Percentiles rank a stretch among this genome's conserved stretches.
Evolutionary conservation across 2,113 vertebrate genomes (phyloP).

Genomic region (Apteryx mantelli): DNA sequence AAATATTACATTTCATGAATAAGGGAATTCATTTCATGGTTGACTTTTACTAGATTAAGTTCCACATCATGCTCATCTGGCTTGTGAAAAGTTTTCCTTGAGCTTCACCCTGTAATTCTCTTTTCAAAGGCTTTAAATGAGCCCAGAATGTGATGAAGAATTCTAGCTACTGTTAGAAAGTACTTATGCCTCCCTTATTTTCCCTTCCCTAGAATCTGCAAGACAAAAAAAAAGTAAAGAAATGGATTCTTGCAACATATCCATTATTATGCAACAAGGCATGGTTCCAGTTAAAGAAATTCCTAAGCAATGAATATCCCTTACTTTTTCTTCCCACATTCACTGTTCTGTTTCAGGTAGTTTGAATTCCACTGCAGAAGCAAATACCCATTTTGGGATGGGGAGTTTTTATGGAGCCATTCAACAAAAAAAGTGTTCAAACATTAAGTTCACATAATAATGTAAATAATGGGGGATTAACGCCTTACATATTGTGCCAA

Average conservation of each 20-base stretch:
- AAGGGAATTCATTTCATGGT: neutral
- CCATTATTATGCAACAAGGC: neutral
- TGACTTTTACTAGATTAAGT: neutral
- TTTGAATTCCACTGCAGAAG: neutral
- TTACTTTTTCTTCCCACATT: neutral
- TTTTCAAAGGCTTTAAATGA: neutral
- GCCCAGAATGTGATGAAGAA: neutral
- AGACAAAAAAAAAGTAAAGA: neutral
- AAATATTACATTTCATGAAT: neutral
- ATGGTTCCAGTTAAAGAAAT: neutral
- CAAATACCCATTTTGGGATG: neutral
- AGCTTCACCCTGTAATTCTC: rapidly evolving
- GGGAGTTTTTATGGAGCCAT: neutral
- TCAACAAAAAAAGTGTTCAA: neutral
- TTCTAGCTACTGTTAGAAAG: neutral
- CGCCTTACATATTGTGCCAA: neutral
- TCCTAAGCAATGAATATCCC: neutral
- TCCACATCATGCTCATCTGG: neutral
- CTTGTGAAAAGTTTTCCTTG: neutral
- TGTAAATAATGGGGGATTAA: neutral
- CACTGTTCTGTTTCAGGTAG: neutral
- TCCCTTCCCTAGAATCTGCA: neutral
- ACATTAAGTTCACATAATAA: neutral
- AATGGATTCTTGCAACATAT: neutral
- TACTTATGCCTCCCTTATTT: neutral